Conservation (phyloP, 2,888 invertebrate genomes). For the Cryptops parisi region DNA sequence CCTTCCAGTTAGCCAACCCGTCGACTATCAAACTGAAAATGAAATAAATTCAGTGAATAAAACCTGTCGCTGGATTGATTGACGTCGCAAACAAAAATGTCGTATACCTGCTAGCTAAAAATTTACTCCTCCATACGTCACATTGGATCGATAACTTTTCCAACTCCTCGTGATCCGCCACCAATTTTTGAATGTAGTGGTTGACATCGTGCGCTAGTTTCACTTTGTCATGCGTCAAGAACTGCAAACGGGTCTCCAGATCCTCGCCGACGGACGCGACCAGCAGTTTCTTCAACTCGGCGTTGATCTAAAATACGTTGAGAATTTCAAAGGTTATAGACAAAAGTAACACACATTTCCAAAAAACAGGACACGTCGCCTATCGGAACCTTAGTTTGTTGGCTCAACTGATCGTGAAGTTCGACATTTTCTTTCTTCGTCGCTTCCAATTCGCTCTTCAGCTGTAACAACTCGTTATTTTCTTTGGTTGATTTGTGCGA, state of each 20-base stretch:
- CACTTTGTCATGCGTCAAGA: conserved; percentile 80
- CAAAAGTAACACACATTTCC: background rate
- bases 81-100: too few relatives aligned
- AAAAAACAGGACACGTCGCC: too few relatives aligned
- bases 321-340: too few relatives aligned
- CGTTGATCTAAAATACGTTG: conserved; percentile 59
- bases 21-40: conserved; percentile 71
- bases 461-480: conserved; percentile 35
- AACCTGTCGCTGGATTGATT: too few relatives aligned
- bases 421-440: conserved; percentile 52
- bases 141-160: conserved; percentile 87
- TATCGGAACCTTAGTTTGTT: conserved; percentile 54
- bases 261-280: conserved; percentile 94
- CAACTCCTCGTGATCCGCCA: conserved; percentile 66
- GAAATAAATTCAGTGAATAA: background rate
- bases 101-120: conserved; percentile 86
- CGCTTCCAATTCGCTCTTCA: conserved; percentile 46
- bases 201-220: conserved; percentile 70
- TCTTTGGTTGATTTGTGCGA: background rate
- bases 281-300: conserved; percentile 77
- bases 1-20: conserved; percentile 76
- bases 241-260: conserved; percentile 72
- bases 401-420: conserved; percentile 64
- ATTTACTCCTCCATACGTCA: conserved; percentile 95
- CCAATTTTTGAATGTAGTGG: conserved; percentile 65